Base-by-base conservation (phyloP, 2,797 vertebrate species). In the Todus mexicanus region DNA sequence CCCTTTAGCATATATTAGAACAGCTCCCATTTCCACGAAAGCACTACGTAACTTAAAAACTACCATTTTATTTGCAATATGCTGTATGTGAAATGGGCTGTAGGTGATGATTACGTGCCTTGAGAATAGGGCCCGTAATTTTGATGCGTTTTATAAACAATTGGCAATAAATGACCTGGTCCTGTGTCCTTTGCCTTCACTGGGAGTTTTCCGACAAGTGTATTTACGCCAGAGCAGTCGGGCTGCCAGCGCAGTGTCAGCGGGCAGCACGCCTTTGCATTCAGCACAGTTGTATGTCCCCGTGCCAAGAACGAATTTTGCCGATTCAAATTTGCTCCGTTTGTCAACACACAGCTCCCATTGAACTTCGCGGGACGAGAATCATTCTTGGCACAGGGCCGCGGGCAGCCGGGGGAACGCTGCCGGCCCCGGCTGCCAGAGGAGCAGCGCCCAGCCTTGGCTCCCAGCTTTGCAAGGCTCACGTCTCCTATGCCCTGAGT, bases 121-220 rank as follows among this genome's bases (percentile, higher is more conserved):
- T 91, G 87, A 93, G 95, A 97, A 76, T 8, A 77, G 70, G 97
- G 60, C 74, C 78, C 64, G 92, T 84, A 57, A 76, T 87, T 95
- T 96, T 90, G 51, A 83, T 64, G 74, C 84, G 48, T 69, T 97
- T 93, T 96, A 88, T 64, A 85, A 97, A 94, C 93, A 95, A 88
- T 72, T 79, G 93, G 80, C 94, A 84, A 89, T 92, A 90, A 95
- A 95, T 81, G 82, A 50, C 70, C 75, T 69, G 50, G 81, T 92
- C 75, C 69, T n/a, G 35, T 35, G 64, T 87, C 92, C 84, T 61
- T 68, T 93, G 87, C 76, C 84, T 96, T 63, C 11, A 26, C 50
- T 18, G 60, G 69, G 83, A 88, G 82, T 74, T 90, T 66, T 93
- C 80, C 37, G 11, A 65, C 63, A 50, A 40, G 53, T 6, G 38